phyloP scores from a whole-genome alignment of 2,797 vertebrate genomes.

The Fistularia tabacaria region DNA sequence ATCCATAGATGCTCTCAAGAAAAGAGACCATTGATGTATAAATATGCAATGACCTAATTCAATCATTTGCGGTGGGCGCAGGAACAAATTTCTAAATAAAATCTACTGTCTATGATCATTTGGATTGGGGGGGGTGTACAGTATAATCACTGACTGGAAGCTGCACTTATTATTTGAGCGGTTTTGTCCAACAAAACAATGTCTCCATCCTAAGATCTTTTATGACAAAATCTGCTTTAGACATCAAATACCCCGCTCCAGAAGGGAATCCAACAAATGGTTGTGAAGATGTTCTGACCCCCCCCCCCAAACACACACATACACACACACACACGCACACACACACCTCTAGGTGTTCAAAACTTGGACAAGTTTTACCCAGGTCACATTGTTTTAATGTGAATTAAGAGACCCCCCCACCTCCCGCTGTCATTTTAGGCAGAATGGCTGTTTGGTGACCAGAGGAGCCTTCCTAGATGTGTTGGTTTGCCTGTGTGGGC shows the following conservation, averaged over 20 bases:
- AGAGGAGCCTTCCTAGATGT: constrained; percentile 86
- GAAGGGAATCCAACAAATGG: constrained; percentile 1
- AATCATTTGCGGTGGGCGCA: constrained; percentile 28
- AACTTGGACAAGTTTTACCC: too few relatives aligned
- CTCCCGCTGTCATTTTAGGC: constrained; percentile 59
- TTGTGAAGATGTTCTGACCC: too few relatives aligned
- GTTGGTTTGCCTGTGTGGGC: constrained; percentile 76
- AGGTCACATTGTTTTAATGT: too few relatives aligned
- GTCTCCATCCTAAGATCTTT: constrained; percentile 3
- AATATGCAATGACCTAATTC: constrained; percentile 11
- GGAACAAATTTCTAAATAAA: constrained; percentile 12
- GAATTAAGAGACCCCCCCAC: neutral
- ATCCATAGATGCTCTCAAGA: neutral
- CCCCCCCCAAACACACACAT: too few relatives aligned
- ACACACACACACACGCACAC: too few relatives aligned
- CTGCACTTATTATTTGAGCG: constrained; percentile 9
- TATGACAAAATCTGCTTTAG: neutral
- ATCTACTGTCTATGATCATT: constrained; percentile 20
- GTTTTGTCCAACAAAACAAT: constrained; percentile 16
- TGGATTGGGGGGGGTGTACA: neutral
- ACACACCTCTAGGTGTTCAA: too few relatives aligned
- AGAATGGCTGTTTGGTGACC: constrained; percentile 87
- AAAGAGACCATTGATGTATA: constrained; percentile 4
- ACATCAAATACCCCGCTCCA: neutral
- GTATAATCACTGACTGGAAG: constrained; percentile 26